Conservation (phyloP, 2,113 vertebrate species). For the Dasypus novemcinctus region DNA sequence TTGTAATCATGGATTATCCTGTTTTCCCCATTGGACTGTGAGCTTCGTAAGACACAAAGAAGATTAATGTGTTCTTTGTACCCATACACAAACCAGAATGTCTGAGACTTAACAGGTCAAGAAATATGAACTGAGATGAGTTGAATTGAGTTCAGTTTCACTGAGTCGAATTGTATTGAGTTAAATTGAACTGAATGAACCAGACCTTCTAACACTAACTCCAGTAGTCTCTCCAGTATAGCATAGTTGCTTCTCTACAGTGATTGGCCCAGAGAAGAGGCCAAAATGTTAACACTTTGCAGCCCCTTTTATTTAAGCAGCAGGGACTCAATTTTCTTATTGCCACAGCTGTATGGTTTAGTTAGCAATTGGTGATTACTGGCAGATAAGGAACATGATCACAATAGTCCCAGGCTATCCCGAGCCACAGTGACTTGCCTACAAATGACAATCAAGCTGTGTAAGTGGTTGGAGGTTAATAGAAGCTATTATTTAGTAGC, state of each 20-base stretch:
- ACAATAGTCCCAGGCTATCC: slow-evolving; percentile 19
- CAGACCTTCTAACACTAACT: not conserved
- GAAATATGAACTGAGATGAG: too few species aligned
- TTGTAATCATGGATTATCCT: not conserved
- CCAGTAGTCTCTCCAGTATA: not conserved
- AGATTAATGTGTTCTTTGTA: not conserved
- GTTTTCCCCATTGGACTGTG: not conserved
- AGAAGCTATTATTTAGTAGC: slow-evolving; percentile 38
- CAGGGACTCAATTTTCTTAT: slow-evolving; percentile 27
- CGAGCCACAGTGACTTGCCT: slow-evolving; percentile 34
- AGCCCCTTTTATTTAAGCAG: slow-evolving; percentile 30
- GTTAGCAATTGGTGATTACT: slow-evolving; percentile 24
- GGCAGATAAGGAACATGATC: not conserved
- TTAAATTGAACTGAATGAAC: not conserved
- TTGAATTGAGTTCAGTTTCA: too few species aligned
- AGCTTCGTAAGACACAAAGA: not conserved
- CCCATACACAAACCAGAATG: not conserved
- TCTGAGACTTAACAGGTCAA: too few species aligned
- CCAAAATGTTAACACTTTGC: not conserved
- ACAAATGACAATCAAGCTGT: not conserved
- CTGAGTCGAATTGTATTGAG: not conserved
- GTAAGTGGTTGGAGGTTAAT: not conserved
- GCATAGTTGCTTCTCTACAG: not conserved
- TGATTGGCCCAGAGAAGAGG: not conserved
- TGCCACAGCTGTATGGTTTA: slow-evolving; percentile 37